Evolutionary conservation across 2,888 invertebrate genomes (phyloP), one percentile per base, ranked within the genome.

Genomic region (Caenorhabditis plicata): DNA sequence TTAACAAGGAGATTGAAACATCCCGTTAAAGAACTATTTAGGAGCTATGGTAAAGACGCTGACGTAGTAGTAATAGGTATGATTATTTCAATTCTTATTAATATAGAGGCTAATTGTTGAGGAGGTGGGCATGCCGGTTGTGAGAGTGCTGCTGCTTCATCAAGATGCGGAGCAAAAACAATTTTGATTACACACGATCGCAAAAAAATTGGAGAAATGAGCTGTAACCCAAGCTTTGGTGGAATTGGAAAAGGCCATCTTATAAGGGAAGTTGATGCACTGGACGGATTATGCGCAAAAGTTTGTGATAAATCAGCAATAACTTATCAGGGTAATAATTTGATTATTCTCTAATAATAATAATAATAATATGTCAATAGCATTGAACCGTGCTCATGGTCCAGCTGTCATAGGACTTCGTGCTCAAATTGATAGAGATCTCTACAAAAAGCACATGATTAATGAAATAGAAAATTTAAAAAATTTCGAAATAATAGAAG

Each of bases 121-220:
- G 92, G 92, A 13, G 92, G 91, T 4, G 92, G 92, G 0, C 92
- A 92, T 86, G 92, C 92, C 8, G 92, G 92, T 13, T 88, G 88
- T 5, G 92, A 92, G 83, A 91, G 91, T 2, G 89, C 88, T 75
- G 85, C 88, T 35, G 91, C 91, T 4, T 87, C 92, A 1, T 88
- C 90, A 1, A 85, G 92, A 76, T 90, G 90, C 88, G 90, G 90
- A 8, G 88, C 87, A 0, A 61, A 54, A 43, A 91, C 91, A 0
- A 81, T 91, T 41, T 84, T 92, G 27, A 84, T 92, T 8, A 92
- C 91, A 0, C 91, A 92, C 74, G 91, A 90, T 77, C 86, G 87
- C 71, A 87, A 87, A 69, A 90, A 90, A 2, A 87, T 92, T 61
- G 92, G 90, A 25, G 91, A 90, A 83, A 92, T 92, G 92, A 69